These are phyloP conservation scores for Hymenopus coronatus DNA, from an alignment of 2,888 invertebrate genomes.

Conservation along the genomic window DNA sequence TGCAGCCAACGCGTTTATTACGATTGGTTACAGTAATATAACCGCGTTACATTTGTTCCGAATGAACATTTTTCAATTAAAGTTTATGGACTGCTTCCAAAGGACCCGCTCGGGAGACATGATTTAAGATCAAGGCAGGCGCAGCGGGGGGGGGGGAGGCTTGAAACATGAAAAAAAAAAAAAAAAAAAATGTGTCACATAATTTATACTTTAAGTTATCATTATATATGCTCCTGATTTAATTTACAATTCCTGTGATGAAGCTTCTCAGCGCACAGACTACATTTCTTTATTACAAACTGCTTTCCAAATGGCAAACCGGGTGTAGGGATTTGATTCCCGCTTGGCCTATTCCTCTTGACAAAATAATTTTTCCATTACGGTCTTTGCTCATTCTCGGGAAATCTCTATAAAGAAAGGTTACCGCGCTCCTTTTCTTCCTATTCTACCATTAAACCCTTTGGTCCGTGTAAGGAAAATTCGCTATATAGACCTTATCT, in stretches of 20 bases:
- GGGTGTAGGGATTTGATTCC: not conserved
- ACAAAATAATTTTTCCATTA: not conserved
- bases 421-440: not conserved
- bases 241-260: not conserved
- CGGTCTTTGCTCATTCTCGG: not conserved
- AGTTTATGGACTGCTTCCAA: not conserved
- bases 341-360: not conserved
- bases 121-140: not conserved
- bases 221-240: not conserved
- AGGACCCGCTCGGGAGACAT: not conserved
- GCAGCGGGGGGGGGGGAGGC: not conserved
- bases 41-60: not conserved
- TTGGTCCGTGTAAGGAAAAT: not conserved
- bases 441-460: not conserved
- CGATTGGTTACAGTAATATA: not conserved
- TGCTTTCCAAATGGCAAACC: not conserved
- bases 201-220: not conserved
- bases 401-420: not conserved
- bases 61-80: not conserved
- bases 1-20: not conserved
- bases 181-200: not conserved
- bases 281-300: not conserved
- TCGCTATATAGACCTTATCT: not conserved
- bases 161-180: too few species aligned
- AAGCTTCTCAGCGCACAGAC: not conserved